Base-by-base conservation (phyloP, 2,888 invertebrate species). In the Patella depressa region DNA sequence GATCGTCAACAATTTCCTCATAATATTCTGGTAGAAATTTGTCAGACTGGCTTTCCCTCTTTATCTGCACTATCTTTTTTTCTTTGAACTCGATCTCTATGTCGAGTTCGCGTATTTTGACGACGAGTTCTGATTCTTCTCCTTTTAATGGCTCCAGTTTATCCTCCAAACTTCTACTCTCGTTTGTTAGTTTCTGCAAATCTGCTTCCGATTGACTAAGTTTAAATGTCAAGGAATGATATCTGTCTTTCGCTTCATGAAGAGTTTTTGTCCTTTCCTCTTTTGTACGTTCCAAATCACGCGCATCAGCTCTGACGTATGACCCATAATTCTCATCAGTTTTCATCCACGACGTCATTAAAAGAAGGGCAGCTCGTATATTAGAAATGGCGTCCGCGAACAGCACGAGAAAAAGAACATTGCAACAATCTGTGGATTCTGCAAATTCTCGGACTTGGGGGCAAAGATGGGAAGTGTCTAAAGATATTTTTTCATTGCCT, bases 381-480 rank as follows among this genome's bases (percentile, higher is more conserved):
- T 87, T 87, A 17, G 88, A 85, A 79, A 87, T 86, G 1, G 86
- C 86, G 53, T 89, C 89, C 0, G 89, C 87, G 73, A 90, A 89
- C 14, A 89, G 57, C 45, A 89, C 80, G 3, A 90, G 80, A 65
- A 88, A 87, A 3, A 89, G 87, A 45, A 88, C 82, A 53, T 86
- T 81, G 71, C 84, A 84, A 78, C 87, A 85, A 75, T 88, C 85
- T 55, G 81, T 79, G 59, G 83, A 81, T 73, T 87, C 79, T 74
- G 86, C 85, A 73, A 88, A 83, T 14, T 87, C 84, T 9, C 81
- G 78, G 0, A 85, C 86, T 9, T 86, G 82, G 11, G 85, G 74
- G 55, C 83, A 85, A 65, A 89, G 83, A 79, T 85, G 83, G 1
- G 82, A 79, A 34, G 82, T 78, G 45, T 81, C 65, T 24, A 65